phyloP scores from a whole-genome alignment of 2,888 invertebrate genomes.

The Dasysyrphus albostriatus region DNA sequence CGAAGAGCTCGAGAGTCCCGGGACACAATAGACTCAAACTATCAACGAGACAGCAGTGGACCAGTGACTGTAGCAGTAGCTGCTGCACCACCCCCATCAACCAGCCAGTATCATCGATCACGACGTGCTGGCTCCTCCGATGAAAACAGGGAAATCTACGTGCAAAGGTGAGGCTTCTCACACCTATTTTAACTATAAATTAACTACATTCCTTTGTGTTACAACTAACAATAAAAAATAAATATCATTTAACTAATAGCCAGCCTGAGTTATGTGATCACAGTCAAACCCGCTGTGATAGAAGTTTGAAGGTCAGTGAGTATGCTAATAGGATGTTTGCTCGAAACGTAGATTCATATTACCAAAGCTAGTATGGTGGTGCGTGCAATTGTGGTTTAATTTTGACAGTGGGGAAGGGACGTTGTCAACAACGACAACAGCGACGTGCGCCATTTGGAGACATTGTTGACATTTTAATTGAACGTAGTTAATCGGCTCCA shows the following conservation, averaged over 20 bases:
- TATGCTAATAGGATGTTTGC: constrained; percentile 67
- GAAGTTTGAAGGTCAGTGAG: constrained; percentile 69
- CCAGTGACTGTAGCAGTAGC: constrained; percentile 31
- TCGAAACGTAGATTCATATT: constrained; percentile 54
- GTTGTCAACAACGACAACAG: constrained; percentile 77
- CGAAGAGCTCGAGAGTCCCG: constrained; percentile 80
- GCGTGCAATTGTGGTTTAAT: constrained; percentile 60
- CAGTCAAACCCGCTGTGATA: constrained; percentile 50
- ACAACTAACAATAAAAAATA: constrained; percentile 36
- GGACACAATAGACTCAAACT: constrained; percentile 72
- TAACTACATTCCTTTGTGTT: constrained; percentile 52
- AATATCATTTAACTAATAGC: constrained; percentile 34
- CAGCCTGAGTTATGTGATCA: constrained; percentile 59
- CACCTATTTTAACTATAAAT: constrained; percentile 18
- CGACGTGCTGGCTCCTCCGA: constrained; percentile 65
- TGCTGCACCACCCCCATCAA: constrained; percentile 25
- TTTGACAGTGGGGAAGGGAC: constrained; percentile 46
- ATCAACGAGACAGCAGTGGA: constrained; percentile 63
- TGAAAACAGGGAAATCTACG: constrained; percentile 79
- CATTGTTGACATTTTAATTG: constrained; percentile 73
- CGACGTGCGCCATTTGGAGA: constrained; percentile 53
- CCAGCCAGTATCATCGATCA: constrained; percentile 67
- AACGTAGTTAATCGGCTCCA: constrained; percentile 64
- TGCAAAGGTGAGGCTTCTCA: constrained; percentile 83
- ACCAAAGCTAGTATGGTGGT: constrained; percentile 29